Evolutionary conservation across 2,113 vertebrate genomes (phyloP).

Genomic region (Lepisosteus oculatus): DNA sequence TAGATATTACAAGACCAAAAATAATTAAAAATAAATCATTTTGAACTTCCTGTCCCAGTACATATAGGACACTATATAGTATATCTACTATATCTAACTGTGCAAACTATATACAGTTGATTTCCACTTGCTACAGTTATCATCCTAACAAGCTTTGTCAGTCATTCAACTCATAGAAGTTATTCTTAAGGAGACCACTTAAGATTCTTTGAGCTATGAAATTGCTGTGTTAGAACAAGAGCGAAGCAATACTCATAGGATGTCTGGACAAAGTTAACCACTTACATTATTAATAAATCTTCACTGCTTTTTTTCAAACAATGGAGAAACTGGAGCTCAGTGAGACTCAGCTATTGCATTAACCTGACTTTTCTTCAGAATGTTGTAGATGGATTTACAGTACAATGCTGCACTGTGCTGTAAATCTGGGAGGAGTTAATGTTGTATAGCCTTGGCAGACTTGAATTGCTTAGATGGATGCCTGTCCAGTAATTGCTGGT

Average conservation of each 20-base stretch:
- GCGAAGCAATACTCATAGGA: neutral
- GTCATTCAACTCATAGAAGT: neutral
- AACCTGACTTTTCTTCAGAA: neutral
- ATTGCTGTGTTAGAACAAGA: neutral
- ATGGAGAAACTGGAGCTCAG: neutral
- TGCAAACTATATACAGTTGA: neutral
- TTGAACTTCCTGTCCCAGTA: no score
- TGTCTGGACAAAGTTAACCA: neutral
- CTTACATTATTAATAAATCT: constrained; percentile 9
- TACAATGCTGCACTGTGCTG: no score
- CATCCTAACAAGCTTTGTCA: neutral
- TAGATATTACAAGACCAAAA: no score
- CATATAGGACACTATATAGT: no score
- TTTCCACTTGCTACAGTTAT: neutral
- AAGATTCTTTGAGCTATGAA: neutral
- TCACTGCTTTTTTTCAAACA: constrained; percentile 1
- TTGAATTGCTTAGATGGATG: no score
- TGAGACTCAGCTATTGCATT: neutral
- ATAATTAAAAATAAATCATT: no score
- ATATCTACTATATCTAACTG: neutral
- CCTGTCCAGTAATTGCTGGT: no score
- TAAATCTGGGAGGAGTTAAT: no score
- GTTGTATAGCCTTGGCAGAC: no score
- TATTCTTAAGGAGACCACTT: neutral
- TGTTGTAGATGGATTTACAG: constrained; percentile 12